A percentile compares a stretch with the other conserved stretches of the same genome.
phyloP scores from a whole-genome alignment of 2,797 vertebrate species.

The Varecia variegata region DNA sequence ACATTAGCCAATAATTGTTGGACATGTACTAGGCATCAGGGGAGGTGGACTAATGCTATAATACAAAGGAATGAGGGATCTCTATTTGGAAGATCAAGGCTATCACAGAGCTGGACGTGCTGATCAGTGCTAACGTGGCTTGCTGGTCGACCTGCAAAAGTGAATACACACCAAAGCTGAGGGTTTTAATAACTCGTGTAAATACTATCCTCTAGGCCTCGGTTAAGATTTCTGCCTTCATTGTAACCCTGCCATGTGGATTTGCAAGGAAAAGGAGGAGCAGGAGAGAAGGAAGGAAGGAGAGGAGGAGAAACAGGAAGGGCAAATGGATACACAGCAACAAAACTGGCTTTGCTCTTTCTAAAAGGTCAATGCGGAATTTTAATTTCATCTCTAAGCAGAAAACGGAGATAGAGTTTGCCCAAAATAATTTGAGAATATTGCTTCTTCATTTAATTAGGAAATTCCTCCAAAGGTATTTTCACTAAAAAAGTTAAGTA shows the following conservation, averaged over 20 bases:
- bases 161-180: rapidly evolving
- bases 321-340: background rate
- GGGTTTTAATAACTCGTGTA: background rate
- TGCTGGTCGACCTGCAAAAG: background rate
- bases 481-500: background rate
- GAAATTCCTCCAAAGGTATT: constrained; percentile 23
- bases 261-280: background rate
- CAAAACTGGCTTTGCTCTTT: background rate
- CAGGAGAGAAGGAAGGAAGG: background rate
- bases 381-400: constrained; percentile 39
- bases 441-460: constrained; percentile 47
- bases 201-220: background rate
- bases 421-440: constrained; percentile 18
- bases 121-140: background rate
- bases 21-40: background rate
- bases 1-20: background rate
- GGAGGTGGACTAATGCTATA: background rate
- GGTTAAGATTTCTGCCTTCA: no score
- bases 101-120: background rate
- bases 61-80: background rate
- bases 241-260: background rate
- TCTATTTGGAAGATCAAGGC: background rate
- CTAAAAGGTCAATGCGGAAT: background rate
- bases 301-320: background rate
- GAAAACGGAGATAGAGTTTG: background rate